Percentiles rank a stretch among this genome's conserved stretches.
phyloP scores from a whole-genome alignment of 30 jellyfish, hydroid and myxozoan genomes.

The Hydra vulgaris region DNA sequence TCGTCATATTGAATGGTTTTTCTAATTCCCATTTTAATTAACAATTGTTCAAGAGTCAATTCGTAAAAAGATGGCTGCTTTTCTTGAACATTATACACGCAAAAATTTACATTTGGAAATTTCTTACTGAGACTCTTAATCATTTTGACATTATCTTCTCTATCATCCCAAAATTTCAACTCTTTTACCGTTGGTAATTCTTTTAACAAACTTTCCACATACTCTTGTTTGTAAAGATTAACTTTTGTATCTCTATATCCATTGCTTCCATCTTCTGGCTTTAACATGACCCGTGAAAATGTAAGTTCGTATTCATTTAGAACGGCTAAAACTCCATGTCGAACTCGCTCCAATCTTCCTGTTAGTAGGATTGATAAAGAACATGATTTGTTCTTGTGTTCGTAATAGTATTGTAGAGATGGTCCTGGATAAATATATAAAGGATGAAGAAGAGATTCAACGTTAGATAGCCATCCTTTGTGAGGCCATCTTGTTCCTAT shows the following conservation, averaged over 20 bases:
- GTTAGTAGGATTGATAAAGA: constrained; percentile 65
- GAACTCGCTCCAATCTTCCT: constrained; percentile 55
- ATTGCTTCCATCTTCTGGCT: constrained; percentile 40
- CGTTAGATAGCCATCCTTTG: constrained; percentile 56
- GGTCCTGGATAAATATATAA: constrained; percentile 86
- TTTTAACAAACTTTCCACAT: constrained; percentile 34
- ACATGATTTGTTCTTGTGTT: constrained; percentile 44
- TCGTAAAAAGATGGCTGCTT: constrained; percentile 8
- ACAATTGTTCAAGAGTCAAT: constrained; percentile 18
- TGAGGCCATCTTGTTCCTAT: constrained; percentile 91
- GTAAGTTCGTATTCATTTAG: constrained; percentile 46
- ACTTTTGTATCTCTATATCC: constrained; percentile 28
- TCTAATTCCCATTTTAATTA: constrained; percentile 42
- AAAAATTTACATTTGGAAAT: constrained; percentile 36
- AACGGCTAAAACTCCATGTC: constrained; percentile 49
- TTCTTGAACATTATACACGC: constrained; percentile 42
- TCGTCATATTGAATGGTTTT: constrained; percentile 10
- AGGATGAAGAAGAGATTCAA: constrained; percentile 74
- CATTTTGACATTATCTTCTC: constrained; percentile 57
- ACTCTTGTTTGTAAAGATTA: constrained; percentile 37
- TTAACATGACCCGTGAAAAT: constrained; percentile 37
- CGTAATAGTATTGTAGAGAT: constrained; percentile 46
- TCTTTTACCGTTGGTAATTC: constrained; percentile 39
- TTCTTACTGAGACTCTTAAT: constrained; percentile 31
- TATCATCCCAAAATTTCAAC: constrained; percentile 92